Evolutionary conservation across 2,113 vertebrate species (phyloP).

Genomic region (Ancistrus triradiatus): DNA sequence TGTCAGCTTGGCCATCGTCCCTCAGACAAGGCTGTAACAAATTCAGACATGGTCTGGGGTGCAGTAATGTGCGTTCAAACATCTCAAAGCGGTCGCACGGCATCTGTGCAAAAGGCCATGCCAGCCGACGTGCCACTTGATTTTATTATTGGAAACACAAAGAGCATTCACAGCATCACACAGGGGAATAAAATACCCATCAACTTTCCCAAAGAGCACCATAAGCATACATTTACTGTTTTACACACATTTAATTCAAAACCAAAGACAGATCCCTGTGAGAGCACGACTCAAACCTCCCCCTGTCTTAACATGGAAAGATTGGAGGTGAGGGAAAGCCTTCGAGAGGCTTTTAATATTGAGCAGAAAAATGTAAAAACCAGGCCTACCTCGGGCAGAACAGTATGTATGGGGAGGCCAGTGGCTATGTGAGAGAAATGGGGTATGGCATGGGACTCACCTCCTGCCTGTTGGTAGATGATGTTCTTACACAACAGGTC

Average conservation of each 20-base stretch:
- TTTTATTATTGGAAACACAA: constrained; percentile 20
- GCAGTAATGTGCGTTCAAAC: neutral
- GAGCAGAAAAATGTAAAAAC: constrained; percentile 38
- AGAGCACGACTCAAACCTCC: constrained; percentile 1
- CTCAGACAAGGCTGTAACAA: neutral
- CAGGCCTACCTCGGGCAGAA: constrained; percentile 43
- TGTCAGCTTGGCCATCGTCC: constrained; percentile 14
- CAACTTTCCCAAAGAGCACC: constrained; percentile 46
- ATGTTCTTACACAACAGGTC: constrained; percentile 99
- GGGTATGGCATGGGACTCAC: constrained; percentile 68
- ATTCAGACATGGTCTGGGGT: neutral
- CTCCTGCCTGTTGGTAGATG: constrained; percentile 89
- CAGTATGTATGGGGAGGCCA: constrained; percentile 22
- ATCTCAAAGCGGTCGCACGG: no score
- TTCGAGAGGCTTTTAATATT: neutral
- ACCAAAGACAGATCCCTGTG: neutral
- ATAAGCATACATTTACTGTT: constrained; percentile 37
- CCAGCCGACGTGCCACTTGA: no score
- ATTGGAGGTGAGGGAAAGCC: constrained; percentile 1
- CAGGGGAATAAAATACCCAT: constrained; percentile 31
- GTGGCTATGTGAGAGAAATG: constrained; percentile 1
- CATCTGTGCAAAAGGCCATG: no score
- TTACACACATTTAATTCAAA: constrained; percentile 2
- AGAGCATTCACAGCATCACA: constrained; percentile 44
- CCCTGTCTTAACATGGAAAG: neutral